Base-by-base conservation (phyloP, 2,797 vertebrate genomes). In the Tokudaia muenninki region DNA sequence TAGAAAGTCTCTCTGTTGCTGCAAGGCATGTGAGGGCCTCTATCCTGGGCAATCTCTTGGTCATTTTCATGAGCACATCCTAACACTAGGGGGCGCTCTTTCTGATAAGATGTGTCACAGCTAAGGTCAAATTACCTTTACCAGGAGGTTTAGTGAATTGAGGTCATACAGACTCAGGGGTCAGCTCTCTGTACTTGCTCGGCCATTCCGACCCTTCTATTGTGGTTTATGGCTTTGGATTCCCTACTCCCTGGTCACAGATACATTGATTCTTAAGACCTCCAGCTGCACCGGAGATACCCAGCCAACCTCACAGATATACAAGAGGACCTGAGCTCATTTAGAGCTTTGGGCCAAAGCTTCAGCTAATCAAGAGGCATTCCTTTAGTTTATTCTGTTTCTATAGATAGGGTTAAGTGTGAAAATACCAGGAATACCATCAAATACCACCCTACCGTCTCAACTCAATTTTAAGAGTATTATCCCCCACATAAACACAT, bases 301-400 rank as follows among this genome's bases (percentile, higher is more conserved):
- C 37, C 12, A n/a, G 8, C 55, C 47, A 14, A 1, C 24, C 9
- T n/a, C 6, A 50, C 8, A 50, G 65, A 91, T 26, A 79, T 29
- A n/a, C 86, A 86, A 65, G 55, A n/a, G 77, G 31, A n/a, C 6
- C 79, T 29, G 19, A 59, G 59, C 6, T 83, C 67, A 44, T 37
- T 70, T 11, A 41, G n/a, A 80, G 41, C 91, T 74, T 31, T 16
- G n/a, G 19, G 26, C 63, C 61, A 90, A 84, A 77, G n/a, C 41
- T 44, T 91, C 44, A 61, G 72, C 57, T 89, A 57, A 87, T 19
- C 63, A 86, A 77, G 70, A 50, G 50, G 16, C 11, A 63, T 79
- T 79, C 92, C 87, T 92, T 93, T 78, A 63, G 41, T 24, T 96
- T 80, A 72, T 93, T 87, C 88, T 91, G 91, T 72, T 91, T 83